Evolutionary conservation across 2,888 invertebrate genomes (phyloP).

Genomic region (Eristalis intricaria): DNA sequence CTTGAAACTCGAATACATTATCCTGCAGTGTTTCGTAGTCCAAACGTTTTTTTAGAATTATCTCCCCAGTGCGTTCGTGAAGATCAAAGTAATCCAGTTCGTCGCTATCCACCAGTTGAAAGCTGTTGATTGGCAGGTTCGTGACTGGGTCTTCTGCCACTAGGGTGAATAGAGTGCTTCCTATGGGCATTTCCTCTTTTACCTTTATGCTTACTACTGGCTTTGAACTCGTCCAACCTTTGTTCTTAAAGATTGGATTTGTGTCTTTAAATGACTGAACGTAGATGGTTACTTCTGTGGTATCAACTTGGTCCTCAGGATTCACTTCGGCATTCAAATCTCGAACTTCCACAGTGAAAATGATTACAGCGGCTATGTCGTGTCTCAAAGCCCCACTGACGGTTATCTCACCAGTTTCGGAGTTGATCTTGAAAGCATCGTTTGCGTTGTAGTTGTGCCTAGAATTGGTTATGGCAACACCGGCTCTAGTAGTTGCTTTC

Average conservation of each 20-base stretch:
- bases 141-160: conserved; percentile 88
- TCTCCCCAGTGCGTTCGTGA: conserved; percentile 87
- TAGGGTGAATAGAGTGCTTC: conserved; percentile 86
- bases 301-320: conserved; percentile 85
- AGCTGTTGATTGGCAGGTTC: conserved; percentile 84
- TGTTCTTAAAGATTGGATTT: conserved; percentile 88
- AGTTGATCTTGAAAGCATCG: conserved; percentile 87
- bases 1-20: conserved; percentile 82
- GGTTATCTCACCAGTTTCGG: conserved; percentile 85
- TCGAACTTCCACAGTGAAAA: conserved; percentile 86
- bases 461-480: conserved; percentile 85
- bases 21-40: conserved; percentile 89
- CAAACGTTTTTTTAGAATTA: conserved; percentile 87
- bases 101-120: conserved; percentile 83
- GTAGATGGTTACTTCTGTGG: conserved; percentile 88
- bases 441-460: conserved; percentile 85
- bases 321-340: conserved; percentile 88
- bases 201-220: conserved; percentile 86
- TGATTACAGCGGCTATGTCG: conserved; percentile 88
- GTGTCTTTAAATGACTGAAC: conserved; percentile 90
- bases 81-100: conserved; percentile 83
- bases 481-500: conserved; percentile 88
- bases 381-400: conserved; percentile 87
- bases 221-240: conserved; percentile 88
- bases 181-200: conserved; percentile 89